phyloP scores from a whole-genome alignment of 2,888 invertebrate genomes.

The Eupithecia insigniata region DNA sequence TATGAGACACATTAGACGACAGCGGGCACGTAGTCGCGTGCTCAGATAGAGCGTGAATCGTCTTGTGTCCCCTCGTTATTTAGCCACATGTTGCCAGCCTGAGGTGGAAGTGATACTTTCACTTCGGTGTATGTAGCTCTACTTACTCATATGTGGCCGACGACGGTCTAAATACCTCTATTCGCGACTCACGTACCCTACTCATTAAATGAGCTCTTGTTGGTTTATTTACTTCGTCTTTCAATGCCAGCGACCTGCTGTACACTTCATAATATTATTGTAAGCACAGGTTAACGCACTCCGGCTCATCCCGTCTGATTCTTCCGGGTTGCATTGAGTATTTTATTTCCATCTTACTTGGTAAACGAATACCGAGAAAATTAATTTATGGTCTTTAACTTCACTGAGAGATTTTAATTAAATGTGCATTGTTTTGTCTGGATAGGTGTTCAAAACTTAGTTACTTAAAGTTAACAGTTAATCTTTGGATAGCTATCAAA shows the following conservation, averaged over 20 bases:
- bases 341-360: slow-evolving; percentile 48
- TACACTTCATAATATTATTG: slow-evolving; percentile 62
- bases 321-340: slow-evolving; percentile 60
- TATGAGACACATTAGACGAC: slow-evolving; percentile 39
- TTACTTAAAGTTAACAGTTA: neutral
- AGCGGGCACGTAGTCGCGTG: slow-evolving; percentile 51
- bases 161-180: slow-evolving; percentile 38
- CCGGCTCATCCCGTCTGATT: slow-evolving; percentile 59
- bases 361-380: slow-evolving; percentile 22
- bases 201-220: slow-evolving; percentile 47
- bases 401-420: slow-evolving; percentile 39
- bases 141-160: slow-evolving; percentile 34
- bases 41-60: slow-evolving; percentile 45
- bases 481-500: neutral
- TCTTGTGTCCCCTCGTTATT: slow-evolving; percentile 48
- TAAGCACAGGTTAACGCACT: slow-evolving; percentile 72
- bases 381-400: slow-evolving; percentile 21
- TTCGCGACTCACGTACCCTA: slow-evolving; percentile 40
- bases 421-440: slow-evolving; percentile 32
- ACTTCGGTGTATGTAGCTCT: slow-evolving; percentile 36
- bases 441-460: neutral
- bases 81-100: slow-evolving; percentile 54
- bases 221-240: slow-evolving; percentile 67
- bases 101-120: slow-evolving; percentile 51
- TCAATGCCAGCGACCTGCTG: slow-evolving; percentile 63